A percentile compares a stretch with the other conserved stretches of the same genome.
Conservation (phyloP, 2,888 invertebrate species). For the Yponomeuta malinellus region DNA sequence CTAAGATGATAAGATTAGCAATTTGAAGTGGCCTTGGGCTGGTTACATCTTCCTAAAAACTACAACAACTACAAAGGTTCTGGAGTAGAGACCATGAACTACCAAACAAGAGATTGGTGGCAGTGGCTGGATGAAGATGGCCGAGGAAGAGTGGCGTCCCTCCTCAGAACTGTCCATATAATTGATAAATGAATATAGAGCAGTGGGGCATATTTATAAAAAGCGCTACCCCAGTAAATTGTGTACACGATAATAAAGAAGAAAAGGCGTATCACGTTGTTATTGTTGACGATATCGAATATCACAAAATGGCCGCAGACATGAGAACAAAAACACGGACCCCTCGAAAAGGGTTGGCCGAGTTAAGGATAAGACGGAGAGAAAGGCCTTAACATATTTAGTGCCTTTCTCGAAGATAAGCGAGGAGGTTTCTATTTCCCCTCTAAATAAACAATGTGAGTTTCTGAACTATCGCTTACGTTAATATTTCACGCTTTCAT, state of each 20-base stretch:
- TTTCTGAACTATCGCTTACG: too few species aligned
- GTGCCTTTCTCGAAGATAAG: neutral
- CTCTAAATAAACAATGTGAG: neutral
- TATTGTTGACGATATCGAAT: conserved; percentile 47
- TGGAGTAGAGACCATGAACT: too few species aligned
- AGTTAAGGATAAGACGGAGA: conserved; percentile 9
- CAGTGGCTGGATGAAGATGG: too few species aligned
- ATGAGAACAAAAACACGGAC: conserved; percentile 5
- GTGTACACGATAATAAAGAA: neutral
- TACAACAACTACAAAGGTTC: too few species aligned
- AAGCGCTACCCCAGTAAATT: neutral
- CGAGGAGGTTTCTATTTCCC: neutral
- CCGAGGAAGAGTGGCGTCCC: too few species aligned
- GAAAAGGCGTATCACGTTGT: conserved; percentile 26
- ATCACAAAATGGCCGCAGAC: conserved; percentile 38
- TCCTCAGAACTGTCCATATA: too few species aligned
- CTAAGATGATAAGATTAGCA: too few species aligned
- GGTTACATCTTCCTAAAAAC: too few species aligned
- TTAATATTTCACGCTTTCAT: too few species aligned
- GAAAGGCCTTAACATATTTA: conserved; percentile 7
- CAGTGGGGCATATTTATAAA: neutral
- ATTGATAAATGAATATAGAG: too few species aligned
- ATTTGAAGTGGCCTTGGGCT: too few species aligned
- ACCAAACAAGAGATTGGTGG: too few species aligned
- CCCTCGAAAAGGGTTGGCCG: conserved; percentile 1